Conservation (phyloP, 2,797 vertebrate genomes). For the Pelochelys cantorii region DNA sequence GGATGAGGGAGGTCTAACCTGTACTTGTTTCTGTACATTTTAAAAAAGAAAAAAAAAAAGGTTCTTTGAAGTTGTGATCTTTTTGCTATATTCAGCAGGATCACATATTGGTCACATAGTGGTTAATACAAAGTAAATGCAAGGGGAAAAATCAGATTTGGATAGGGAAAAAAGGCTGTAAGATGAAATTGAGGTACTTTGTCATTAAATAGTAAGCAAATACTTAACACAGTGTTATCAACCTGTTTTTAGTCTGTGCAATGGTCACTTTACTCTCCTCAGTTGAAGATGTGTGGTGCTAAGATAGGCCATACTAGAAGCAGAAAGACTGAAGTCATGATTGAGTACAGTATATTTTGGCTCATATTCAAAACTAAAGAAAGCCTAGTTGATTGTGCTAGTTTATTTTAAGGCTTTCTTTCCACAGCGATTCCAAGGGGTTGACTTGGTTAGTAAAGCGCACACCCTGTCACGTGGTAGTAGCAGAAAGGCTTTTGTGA, state of each 20-base stretch:
- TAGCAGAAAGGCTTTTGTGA: background rate
- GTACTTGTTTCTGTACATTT: background rate
- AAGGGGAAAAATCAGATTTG: background rate
- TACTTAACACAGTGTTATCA: background rate
- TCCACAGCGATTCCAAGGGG: background rate
- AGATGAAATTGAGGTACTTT: background rate
- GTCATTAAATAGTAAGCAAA: background rate
- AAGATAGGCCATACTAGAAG: background rate
- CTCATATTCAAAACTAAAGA: background rate
- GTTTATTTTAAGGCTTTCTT: background rate
- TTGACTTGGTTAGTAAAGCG: background rate
- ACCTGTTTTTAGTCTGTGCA: background rate
- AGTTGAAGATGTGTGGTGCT: background rate
- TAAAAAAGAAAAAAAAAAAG: background rate
- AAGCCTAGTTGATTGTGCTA: fast-evolving
- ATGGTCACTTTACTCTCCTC: background rate
- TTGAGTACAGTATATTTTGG: background rate
- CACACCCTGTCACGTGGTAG: background rate
- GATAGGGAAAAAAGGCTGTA: background rate
- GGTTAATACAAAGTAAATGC: background rate
- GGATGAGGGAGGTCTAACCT: too few species aligned
- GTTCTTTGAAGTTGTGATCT: background rate
- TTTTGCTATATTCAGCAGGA: background rate
- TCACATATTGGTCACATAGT: background rate
- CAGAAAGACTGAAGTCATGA: background rate